These are phyloP conservation scores for Hydra vulgaris DNA, from an alignment of 30 jellyfish, hydroid and myxozoan genomes.

Conservation along the genomic window DNA sequence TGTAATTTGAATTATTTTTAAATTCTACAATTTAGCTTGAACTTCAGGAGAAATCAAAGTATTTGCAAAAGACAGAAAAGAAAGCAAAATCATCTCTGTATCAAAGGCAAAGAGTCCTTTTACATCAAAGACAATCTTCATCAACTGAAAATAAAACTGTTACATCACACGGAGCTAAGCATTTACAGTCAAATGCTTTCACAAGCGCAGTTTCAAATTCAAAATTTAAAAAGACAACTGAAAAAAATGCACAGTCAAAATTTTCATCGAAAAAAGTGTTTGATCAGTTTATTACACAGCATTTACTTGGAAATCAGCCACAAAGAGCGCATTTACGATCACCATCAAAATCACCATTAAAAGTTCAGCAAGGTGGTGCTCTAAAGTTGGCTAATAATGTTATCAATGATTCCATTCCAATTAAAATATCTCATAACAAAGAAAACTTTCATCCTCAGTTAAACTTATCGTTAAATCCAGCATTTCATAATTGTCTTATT, in stretches of 20 bases:
- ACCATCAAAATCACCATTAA: constrained; percentile 1
- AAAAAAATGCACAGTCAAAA: neutral
- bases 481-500: neutral
- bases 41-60: neutral
- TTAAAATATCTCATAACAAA: neutral
- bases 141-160: neutral
- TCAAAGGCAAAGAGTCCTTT: neutral
- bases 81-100: neutral
- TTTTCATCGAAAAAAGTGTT: constrained; percentile 7
- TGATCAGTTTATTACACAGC: constrained; percentile 24
- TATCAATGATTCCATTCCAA: neutral
- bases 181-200: neutral
- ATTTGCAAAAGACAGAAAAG: neutral
- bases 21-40: neutral
- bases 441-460: neutral
- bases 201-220: neutral
- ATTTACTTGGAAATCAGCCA: constrained; percentile 32
- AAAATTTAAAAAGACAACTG: neutral
- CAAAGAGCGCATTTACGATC: constrained; percentile 14
- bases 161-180: neutral
- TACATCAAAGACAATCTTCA: neutral
- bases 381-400: neutral
- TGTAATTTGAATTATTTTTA: no score
- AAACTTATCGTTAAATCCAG: neutral
- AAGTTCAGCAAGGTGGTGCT: neutral